A percentile compares a stretch with the other conserved stretches of the same genome.
Evolutionary conservation across 2,888 invertebrate genomes (phyloP).

Genomic region (Limenitis camilla): DNA sequence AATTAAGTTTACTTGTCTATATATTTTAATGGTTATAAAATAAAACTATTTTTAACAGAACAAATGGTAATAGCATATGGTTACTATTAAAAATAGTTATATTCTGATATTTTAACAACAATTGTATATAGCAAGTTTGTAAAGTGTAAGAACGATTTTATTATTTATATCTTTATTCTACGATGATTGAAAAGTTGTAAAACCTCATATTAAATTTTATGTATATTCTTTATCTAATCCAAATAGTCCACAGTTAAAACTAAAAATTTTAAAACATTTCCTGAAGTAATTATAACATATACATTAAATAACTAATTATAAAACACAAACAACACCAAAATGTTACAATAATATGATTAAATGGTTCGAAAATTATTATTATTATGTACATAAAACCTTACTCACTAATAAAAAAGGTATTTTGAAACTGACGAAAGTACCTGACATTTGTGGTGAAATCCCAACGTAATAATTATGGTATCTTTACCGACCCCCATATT

Average conservation of each 20-base stretch:
- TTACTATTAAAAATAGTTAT: neutral
- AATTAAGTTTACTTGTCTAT: neutral
- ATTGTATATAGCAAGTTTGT: no score
- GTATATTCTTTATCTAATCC: no score
- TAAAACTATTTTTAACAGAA: neutral
- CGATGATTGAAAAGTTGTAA: no score
- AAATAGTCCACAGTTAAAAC: no score
- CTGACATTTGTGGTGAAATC: slow-evolving; percentile 7
- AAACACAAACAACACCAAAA: no score
- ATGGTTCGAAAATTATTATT: neutral
- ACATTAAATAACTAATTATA: no score
- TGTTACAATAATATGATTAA: neutral
- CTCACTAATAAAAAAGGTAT: neutral
- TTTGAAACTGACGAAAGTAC: slow-evolving; percentile 5
- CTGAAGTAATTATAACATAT: no score
- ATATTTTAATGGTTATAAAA: neutral
- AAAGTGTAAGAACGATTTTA: no score
- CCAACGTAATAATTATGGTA: slow-evolving; percentile 12
- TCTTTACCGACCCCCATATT: slow-evolving; percentile 13
- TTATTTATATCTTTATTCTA: no score
- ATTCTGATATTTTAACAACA: neutral
- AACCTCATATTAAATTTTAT: no score
- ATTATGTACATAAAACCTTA: neutral
- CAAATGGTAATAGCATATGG: neutral
- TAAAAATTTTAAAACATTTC: no score